These are phyloP conservation scores for Calyptomena viridis DNA, from an alignment of 2,113 vertebrate species.

Conservation along the genomic window DNA sequence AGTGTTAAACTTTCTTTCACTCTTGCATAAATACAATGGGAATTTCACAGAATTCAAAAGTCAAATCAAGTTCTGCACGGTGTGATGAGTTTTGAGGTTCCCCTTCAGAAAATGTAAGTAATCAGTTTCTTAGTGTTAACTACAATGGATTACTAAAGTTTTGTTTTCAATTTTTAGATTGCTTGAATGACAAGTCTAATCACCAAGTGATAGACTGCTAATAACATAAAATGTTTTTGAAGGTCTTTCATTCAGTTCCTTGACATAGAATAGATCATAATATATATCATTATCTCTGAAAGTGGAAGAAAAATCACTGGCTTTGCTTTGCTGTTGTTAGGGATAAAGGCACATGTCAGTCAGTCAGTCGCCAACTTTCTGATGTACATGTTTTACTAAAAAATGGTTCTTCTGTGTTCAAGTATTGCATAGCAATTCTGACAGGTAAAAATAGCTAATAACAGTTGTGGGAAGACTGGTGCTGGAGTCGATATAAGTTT, in stretches of 20 bases:
- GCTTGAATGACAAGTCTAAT: not conserved
- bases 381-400: not conserved
- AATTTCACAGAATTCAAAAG: not conserved
- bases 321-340: not conserved
- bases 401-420: not conserved
- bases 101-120: not conserved
- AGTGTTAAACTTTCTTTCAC: not conserved
- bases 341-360: not conserved
- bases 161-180: not conserved
- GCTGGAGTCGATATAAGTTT: not conserved
- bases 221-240: not conserved
- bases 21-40: not conserved
- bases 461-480: not conserved
- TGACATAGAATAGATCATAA: not conserved
- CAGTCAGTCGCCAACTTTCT: not conserved
- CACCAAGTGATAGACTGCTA: not conserved
- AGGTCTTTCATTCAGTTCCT: not conserved
- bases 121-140: not conserved
- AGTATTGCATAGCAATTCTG: not conserved
- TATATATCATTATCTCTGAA: not conserved
- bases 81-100: not conserved
- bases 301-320: not conserved
- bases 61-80: not conserved
- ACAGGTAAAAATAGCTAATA: not conserved
- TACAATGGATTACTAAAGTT: not conserved